A percentile compares a stretch with the other conserved stretches of the same genome.
These are phyloP conservation scores for Pseudomyrmex sp. DNA, from an alignment of 1,140 invertebrate species.

Conservation along the genomic window DNA sequence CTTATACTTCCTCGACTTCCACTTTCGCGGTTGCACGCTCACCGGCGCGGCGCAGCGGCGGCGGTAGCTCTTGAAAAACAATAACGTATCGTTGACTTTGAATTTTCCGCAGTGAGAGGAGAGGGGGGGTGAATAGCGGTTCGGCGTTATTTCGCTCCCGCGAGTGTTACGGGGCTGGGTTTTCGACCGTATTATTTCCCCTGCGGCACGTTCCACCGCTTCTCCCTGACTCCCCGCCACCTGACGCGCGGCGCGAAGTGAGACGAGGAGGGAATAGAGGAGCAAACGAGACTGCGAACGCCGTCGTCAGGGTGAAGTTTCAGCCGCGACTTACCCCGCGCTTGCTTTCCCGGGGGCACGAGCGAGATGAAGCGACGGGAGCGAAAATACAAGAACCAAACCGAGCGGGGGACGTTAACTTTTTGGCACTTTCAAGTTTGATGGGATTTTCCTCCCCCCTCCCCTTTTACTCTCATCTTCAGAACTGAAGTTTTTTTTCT, in stretches of 20 bases:
- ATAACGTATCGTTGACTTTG: conserved; percentile 77
- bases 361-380: conserved; percentile 44
- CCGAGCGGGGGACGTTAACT: conserved; percentile 71
- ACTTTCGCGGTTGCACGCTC: conserved; percentile 52
- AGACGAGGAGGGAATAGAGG: conserved; percentile 34
- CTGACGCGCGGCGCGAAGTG: not conserved
- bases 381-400: conserved; percentile 65
- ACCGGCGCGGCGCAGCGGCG: not conserved
- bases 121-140: conserved; percentile 38
- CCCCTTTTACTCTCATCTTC: conserved; percentile 8
- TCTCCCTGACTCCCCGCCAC: conserved; percentile 11
- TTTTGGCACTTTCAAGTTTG: conserved; percentile 76
- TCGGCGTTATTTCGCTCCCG: conserved; percentile 73
- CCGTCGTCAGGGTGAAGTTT: conserved; percentile 58
- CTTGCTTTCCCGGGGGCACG: conserved; percentile 53
- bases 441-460: conserved; percentile 71
- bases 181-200: conserved; percentile 77
- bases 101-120: conserved; percentile 70
- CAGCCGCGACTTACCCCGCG: conserved; percentile 66
- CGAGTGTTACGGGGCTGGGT: conserved; percentile 50
- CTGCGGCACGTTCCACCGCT: conserved; percentile 68
- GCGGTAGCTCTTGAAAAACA: conserved; percentile 74
- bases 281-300: conserved; percentile 39
- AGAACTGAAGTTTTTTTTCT: conserved; percentile 39
- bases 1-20: conserved; percentile 19